Base-by-base conservation (phyloP, 2,113 vertebrate species). In the Atrichornis clamosus region DNA sequence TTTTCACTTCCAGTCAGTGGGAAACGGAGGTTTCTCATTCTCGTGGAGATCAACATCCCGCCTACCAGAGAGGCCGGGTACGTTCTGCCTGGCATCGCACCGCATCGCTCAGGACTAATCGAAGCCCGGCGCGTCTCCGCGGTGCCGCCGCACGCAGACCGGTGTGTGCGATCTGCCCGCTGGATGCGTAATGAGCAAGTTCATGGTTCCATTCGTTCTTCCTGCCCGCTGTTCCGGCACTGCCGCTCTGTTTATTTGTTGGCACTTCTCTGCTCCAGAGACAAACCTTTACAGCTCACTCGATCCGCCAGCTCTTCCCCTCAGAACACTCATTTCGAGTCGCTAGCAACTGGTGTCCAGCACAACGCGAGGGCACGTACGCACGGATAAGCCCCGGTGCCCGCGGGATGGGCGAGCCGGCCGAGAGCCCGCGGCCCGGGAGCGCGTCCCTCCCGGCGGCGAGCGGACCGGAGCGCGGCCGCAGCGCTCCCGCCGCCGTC, bases 291-390 rank as follows among this genome's bases (percentile, higher is more conserved):
- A 33, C 39, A 23, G 77, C n/a, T 50, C 7, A 1, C 21, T 80
- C 8, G 4, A 56, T 49, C 81, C 62, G 49, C 33, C 28, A 1
- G 65, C 64, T 72, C 74, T 69, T 65, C 41, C 27, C 69, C 64
- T 56, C 87, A 2, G 39, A 39, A n/a, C 62, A 22, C 44, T 81
- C 47, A 32, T 22, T 72, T 33, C 69, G 20, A 42, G 35, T 50
- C n/a, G 67, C 46, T 18, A 92, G 85, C 95, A 96, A 97, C 96
- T 95, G 33, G 94, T 95, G 93, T 87, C 91, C 64, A 12, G 84
- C 70, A 5, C 41, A 9, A 7, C 9, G 41, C 30, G 24, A 53
- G 58, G 77, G 85, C 76, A 60, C 72, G 39, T 32, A 32, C 10
- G 23, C 55, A n/a, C 28, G 22, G 55, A 46, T 23, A 18, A 60